Percentiles rank a stretch among this genome's conserved stretches.
Evolutionary conservation across 2,797 vertebrate species (phyloP).

Genomic region (Triplophysa yarkandensis): DNA sequence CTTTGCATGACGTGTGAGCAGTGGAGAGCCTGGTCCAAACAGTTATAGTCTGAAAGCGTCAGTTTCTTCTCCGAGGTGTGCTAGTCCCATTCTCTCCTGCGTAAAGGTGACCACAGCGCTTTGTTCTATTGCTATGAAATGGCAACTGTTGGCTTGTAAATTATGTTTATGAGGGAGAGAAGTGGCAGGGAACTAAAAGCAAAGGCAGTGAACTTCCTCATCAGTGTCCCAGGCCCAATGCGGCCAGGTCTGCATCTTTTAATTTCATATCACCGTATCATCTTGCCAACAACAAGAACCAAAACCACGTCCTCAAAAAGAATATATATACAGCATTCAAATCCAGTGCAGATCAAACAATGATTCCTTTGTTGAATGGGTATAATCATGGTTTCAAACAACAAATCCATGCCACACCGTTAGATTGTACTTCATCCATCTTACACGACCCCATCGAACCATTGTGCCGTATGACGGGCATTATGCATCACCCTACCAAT

Average conservation of each 20-base stretch:
- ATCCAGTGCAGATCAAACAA: conserved; percentile 61
- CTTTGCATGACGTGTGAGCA: conserved; percentile 84
- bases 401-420: conserved; percentile 27
- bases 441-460: conserved; percentile 44
- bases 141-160: conserved; percentile 65
- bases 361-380: conserved; percentile 55
- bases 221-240: conserved; percentile 33
- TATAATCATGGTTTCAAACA: conserved; percentile 63
- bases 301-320: conserved; percentile 36
- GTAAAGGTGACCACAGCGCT: conserved; percentile 71
- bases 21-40: conserved; percentile 75
- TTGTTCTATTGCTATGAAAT: conserved; percentile 73
- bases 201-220: conserved; percentile 49
- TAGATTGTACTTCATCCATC: conserved; percentile 54
- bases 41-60: conserved; percentile 76
- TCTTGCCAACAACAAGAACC: conserved; percentile 58
- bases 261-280: conserved; percentile 58
- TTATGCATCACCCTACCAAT: conserved; percentile 69
- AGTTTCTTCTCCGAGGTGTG: conserved; percentile 71
- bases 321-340: conserved; percentile 18
- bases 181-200: conserved; percentile 62
- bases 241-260: conserved; percentile 48
- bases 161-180: conserved; percentile 62
- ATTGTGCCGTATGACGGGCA: conserved; percentile 72
- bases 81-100: conserved; percentile 70